phyloP scores from a whole-genome alignment of 1,140 invertebrate genomes.

The Brachystomella parvula region DNA sequence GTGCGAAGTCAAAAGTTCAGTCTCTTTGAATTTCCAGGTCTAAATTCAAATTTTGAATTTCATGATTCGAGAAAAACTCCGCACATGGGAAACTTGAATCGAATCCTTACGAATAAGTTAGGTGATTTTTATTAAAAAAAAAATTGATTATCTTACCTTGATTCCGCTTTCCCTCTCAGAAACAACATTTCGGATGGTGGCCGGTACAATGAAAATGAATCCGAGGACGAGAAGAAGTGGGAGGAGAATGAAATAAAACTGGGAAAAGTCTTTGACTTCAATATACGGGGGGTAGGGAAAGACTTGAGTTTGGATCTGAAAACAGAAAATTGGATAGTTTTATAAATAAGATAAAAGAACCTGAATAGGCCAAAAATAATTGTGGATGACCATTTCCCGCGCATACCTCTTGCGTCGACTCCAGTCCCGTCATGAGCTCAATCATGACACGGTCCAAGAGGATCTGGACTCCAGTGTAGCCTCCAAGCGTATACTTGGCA shows the following conservation, averaged over 20 bases:
- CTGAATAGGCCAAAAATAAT: background rate
- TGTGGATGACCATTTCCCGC: background rate
- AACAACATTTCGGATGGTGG: constrained; percentile 31
- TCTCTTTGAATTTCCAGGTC: no score
- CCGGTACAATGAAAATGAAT: constrained; percentile 37
- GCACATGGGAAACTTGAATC: no score
- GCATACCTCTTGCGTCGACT: constrained; percentile 17
- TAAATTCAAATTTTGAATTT: no score
- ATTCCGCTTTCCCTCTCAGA: constrained; percentile 37
- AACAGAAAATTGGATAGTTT: background rate
- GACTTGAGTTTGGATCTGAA: constrained; percentile 26
- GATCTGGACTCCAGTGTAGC: constrained; percentile 29
- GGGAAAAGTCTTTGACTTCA: constrained; percentile 20
- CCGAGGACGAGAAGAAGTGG: constrained; percentile 25
- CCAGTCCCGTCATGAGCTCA: constrained; percentile 9
- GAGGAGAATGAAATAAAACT: constrained; percentile 28
- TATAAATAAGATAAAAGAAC: background rate
- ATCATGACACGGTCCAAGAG: constrained; percentile 28
- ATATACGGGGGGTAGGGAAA: constrained; percentile 35
- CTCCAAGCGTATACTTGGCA: constrained; percentile 18
- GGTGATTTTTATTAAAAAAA: no score
- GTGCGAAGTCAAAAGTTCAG: no score
- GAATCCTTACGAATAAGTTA: no score
- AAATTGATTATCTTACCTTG: constrained; percentile 31
- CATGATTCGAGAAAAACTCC: no score